Base-by-base conservation (phyloP, 2,113 vertebrate genomes). In the Zosterops japonicus region DNA sequence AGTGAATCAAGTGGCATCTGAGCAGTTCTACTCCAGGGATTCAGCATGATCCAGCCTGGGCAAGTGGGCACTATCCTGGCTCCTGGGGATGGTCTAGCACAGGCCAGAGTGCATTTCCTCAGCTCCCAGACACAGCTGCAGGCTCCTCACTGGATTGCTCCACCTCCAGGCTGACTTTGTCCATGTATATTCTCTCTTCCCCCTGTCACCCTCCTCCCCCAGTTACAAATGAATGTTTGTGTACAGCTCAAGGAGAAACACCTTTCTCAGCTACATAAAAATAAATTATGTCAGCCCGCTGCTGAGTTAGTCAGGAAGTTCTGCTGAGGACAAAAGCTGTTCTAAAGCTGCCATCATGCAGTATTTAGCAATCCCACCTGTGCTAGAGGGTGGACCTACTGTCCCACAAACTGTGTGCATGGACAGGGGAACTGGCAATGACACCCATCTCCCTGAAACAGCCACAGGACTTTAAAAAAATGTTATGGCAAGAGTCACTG, bases 201-300 rank as follows among this genome's bases (percentile, higher is more conserved):
- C 57, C 69, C 31, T 55, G 2, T 22, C 42, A 63, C 46, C 17
- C 20, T 92, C 36, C n/a, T 61, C 46, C 50, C 25, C 14, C 1
- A 0, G 31, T 76, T 92, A 93, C 83, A 94, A 93, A 83, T 17
- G 33, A 74, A 53, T 39, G 47, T 86, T 88, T 90, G 64, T 88
- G 71, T 59, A 77, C 71, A 63, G 50, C 75, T 85, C 64, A 63
- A 82, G 71, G n/a, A 95, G 56, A 97, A 93, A 83, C 79, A 94
- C 64, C 79, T 86, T 90, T 52, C 83, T 56, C 33, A 65, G 63
- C 55, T 81, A 31, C 61, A 68, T 70, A 42, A 94, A 93, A 95
- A 83, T 22, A 90, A 88, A 80, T 33, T 0, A 53, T 49, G 50
- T 55, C 79, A 94, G 53, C 33, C 56, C 87, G 70, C 6, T 5